Evolutionary conservation across 2,888 invertebrate genomes (phyloP).

Genomic region (Abscondita cerata): DNA sequence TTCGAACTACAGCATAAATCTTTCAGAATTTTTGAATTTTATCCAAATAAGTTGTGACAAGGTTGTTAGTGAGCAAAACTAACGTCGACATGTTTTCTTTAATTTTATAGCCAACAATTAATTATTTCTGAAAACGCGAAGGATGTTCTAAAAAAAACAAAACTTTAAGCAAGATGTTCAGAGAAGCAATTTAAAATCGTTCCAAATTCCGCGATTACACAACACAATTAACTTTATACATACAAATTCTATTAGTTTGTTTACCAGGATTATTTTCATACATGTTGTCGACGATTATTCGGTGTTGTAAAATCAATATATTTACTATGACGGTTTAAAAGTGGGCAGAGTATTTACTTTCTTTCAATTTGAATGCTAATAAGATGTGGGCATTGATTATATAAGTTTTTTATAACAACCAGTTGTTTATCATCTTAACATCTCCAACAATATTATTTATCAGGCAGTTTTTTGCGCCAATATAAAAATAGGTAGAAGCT

Average conservation of each 20-base stretch:
- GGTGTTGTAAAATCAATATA: neutral
- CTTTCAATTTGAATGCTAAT: constrained; percentile 9
- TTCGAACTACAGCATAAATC: no score
- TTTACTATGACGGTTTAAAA: constrained; percentile 1
- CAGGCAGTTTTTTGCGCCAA: no score
- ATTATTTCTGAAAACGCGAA: no score
- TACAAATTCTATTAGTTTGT: neutral
- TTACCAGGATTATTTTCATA: neutral
- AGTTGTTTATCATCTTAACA: neutral
- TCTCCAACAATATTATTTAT: no score
- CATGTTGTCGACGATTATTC: neutral
- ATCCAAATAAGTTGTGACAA: no score
- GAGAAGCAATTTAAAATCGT: neutral
- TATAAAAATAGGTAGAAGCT: no score
- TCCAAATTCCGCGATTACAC: neutral
- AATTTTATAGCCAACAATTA: no score
- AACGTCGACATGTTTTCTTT: no score
- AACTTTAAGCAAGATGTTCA: neutral
- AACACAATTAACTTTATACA: neutral
- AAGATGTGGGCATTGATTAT: constrained; percentile 8
- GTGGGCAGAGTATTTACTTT: constrained; percentile 6
- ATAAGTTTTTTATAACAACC: neutral
- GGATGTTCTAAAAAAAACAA: neutral
- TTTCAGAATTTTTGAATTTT: no score
- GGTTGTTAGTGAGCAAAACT: no score